Percentiles rank a stretch among this genome's conserved stretches.
phyloP scores from a whole-genome alignment of 1,140 invertebrate species.

The Drosophila lacteicornis region DNA sequence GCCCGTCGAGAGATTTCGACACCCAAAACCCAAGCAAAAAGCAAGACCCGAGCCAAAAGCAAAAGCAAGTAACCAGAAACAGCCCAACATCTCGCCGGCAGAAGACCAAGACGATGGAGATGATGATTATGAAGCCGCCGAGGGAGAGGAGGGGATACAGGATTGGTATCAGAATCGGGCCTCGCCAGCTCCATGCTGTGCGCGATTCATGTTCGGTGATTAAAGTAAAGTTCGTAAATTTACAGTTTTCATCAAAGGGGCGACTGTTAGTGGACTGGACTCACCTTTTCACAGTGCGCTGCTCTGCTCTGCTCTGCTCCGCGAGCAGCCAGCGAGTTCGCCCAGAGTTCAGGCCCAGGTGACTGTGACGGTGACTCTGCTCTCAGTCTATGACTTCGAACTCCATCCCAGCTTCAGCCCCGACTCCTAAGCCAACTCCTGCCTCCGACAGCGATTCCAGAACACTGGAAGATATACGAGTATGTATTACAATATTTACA shows the following conservation, averaged over 20 bases:
- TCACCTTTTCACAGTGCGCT: constrained; percentile 77
- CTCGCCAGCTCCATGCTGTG: constrained; percentile 78
- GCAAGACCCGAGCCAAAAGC: not conserved
- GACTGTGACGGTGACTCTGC: constrained; percentile 73
- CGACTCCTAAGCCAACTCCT: constrained; percentile 30
- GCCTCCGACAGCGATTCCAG: constrained; percentile 10
- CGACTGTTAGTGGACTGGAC: constrained; percentile 83
- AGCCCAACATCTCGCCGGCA: constrained; percentile 29
- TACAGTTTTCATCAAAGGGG: constrained; percentile 84
- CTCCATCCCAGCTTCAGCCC: constrained; percentile 13
- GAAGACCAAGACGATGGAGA: constrained; percentile 51
- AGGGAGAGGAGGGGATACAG: constrained; percentile 29
- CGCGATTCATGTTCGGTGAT: constrained; percentile 84
- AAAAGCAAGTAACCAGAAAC: constrained; percentile 35
- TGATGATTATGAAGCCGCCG: constrained; percentile 49
- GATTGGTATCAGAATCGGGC: constrained; percentile 54
- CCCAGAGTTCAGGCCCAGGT: constrained; percentile 75
- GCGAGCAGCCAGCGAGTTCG: constrained; percentile 55
- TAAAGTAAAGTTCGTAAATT: constrained; percentile 85
- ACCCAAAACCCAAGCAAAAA: constrained; percentile 34
- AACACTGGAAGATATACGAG: not conserved
- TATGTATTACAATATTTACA: no score
- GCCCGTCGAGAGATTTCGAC: constrained; percentile 53
- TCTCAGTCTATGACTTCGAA: constrained; percentile 60
- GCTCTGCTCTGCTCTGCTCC: constrained; percentile 46